Conservation (phyloP, 2,888 invertebrate genomes). For the Xanthia togata region DNA sequence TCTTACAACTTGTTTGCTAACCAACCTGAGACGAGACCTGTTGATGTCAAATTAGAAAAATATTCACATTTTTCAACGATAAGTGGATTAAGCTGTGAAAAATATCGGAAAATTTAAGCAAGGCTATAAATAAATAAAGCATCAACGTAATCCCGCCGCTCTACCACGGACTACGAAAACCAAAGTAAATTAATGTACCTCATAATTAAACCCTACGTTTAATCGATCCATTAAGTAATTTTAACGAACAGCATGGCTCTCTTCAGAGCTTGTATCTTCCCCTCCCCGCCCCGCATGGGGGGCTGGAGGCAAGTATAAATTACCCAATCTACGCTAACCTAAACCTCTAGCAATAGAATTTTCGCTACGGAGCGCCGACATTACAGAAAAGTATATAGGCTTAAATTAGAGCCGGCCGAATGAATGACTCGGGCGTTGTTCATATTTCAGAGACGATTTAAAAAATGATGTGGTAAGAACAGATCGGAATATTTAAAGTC, state of each 20-base stretch:
- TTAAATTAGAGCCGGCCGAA: slow-evolving; percentile 81
- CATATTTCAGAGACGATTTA: slow-evolving; percentile 62
- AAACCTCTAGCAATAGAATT: slow-evolving; percentile 87
- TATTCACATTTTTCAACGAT: slow-evolving; percentile 52
- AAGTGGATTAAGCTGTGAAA: slow-evolving; percentile 64
- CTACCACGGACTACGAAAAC: slow-evolving; percentile 59
- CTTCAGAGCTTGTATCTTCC: slow-evolving; percentile 81
- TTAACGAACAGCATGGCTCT: slow-evolving; percentile 85
- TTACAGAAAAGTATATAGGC: slow-evolving; percentile 86
- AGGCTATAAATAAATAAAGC: slow-evolving; percentile 66
- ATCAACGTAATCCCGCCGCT: slow-evolving; percentile 66
- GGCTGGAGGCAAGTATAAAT: slow-evolving; percentile 88
- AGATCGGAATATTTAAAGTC: slow-evolving; percentile 68
- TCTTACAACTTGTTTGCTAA: slow-evolving; percentile 67
- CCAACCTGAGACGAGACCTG: slow-evolving; percentile 67
- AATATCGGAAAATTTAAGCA: slow-evolving; percentile 62
- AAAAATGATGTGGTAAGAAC: slow-evolving; percentile 57
- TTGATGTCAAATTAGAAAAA: slow-evolving; percentile 61
- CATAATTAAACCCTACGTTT: slow-evolving; percentile 82
- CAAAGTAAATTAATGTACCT: slow-evolving; percentile 77
- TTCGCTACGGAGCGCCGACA: slow-evolving; percentile 83
- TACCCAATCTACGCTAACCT: slow-evolving; percentile 89
- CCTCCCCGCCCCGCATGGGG: slow-evolving; percentile 73
- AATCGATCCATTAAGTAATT: slow-evolving; percentile 88
- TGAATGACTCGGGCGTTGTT: slow-evolving; percentile 77